A percentile compares a stretch with the other conserved stretches of the same genome.
Evolutionary conservation across 2,888 invertebrate genomes (phyloP).

Genomic region (Operophtera brumata): DNA sequence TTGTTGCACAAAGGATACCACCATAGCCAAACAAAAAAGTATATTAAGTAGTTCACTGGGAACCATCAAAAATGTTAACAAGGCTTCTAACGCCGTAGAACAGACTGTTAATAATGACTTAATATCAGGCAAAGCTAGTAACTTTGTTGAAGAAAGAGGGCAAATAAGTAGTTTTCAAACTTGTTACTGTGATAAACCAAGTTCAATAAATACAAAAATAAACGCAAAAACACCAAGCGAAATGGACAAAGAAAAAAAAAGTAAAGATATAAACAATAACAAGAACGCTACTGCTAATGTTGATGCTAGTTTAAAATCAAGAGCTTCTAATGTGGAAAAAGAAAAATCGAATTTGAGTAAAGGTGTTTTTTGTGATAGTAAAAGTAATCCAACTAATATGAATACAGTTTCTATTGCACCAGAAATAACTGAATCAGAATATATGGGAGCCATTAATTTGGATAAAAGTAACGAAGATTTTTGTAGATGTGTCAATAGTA

Average conservation of each 20-base stretch:
- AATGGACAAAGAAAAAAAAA: neutral
- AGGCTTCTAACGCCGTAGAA: neutral
- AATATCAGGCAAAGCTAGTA: neutral
- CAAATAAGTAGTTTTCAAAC: neutral
- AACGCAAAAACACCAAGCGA: neutral
- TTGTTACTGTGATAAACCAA: neutral
- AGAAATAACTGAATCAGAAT: conserved; percentile 51
- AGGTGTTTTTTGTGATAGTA: neutral
- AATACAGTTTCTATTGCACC: conserved; percentile 13
- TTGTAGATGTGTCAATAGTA: conserved; percentile 44
- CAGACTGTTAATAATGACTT: neutral
- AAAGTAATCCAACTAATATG: neutral
- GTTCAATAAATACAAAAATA: neutral
- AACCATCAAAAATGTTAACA: neutral
- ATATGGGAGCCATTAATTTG: conserved; percentile 59
- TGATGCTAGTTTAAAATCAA: conserved; percentile 1
- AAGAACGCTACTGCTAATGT: neutral
- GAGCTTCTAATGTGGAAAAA: conserved; percentile 1
- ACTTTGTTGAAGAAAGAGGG: neutral
- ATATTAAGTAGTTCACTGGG: neutral
- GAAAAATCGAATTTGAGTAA: neutral
- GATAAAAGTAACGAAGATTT: conserved; percentile 57
- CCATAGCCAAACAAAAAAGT: too few relatives aligned
- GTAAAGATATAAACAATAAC: neutral
- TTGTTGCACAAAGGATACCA: neutral